Evolutionary conservation across 2,797 vertebrate species (phyloP).

Genomic region (Halcyon smyrnensis): DNA sequence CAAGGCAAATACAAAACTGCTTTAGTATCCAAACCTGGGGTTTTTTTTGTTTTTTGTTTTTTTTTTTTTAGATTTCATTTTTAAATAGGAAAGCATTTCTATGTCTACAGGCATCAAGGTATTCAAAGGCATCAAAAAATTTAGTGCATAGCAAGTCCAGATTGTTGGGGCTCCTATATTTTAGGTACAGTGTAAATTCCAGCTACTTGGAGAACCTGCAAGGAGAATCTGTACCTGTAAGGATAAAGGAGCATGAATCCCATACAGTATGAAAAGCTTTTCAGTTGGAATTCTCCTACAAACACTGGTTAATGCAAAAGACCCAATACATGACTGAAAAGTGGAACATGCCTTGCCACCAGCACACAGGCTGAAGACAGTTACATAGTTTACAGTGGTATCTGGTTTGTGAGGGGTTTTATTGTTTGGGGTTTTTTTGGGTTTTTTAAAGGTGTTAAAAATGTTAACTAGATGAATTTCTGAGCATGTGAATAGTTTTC

Average conservation of each 20-base stretch:
- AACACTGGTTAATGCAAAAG: constrained; percentile 66
- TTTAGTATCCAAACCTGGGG: constrained; percentile 78
- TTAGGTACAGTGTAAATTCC: constrained; percentile 72
- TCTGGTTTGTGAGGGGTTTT: not conserved
- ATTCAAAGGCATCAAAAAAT: constrained; percentile 93
- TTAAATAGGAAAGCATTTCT: constrained; percentile 87
- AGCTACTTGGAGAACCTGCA: constrained; percentile 72
- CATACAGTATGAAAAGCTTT: constrained; percentile 71
- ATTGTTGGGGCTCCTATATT: constrained; percentile 80
- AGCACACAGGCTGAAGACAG: constrained; percentile 14
- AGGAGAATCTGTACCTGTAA: constrained; percentile 60
- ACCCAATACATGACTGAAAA: constrained; percentile 42
- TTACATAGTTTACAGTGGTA: not conserved
- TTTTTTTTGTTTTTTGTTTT: constrained; percentile 31
- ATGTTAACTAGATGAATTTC: not conserved
- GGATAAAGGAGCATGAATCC: constrained; percentile 71
- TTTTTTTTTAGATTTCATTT: constrained; percentile 30
- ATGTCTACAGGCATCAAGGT: constrained; percentile 94
- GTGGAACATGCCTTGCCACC: constrained; percentile 26
- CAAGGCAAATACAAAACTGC: constrained; percentile 85
- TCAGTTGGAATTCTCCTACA: constrained; percentile 67
- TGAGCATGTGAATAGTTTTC: not conserved
- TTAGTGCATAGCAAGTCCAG: constrained; percentile 93
- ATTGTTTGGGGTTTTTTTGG: too few species aligned
- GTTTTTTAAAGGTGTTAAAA: not conserved